Conservation (phyloP, 2,113 vertebrate species). For the Gorsachius goisagi region DNA sequence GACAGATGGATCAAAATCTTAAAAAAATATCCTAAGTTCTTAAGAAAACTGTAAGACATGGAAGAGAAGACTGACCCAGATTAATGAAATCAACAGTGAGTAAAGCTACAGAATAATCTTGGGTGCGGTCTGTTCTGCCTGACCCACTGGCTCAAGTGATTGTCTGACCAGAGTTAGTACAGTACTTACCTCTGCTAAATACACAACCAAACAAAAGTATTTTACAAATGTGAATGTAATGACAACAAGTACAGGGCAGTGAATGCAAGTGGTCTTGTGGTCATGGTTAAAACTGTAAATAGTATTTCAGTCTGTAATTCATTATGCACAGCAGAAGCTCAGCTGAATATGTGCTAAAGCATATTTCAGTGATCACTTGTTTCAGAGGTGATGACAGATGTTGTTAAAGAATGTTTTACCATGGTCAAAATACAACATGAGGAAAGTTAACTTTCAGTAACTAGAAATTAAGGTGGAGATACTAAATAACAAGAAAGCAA, state of each 20-base stretch:
- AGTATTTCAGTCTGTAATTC: neutral
- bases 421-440: neutral
- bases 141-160: neutral
- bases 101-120: neutral
- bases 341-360: neutral
- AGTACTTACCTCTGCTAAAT: neutral
- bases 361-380: neutral
- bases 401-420: neutral
- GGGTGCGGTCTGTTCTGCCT: neutral
- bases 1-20: neutral
- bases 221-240: neutral
- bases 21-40: neutral
- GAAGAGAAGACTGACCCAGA: neutral
- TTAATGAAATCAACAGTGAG: neutral
- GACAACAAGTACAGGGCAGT: neutral
- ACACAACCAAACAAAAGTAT: neutral
- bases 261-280: neutral
- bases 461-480: neutral
- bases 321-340: neutral
- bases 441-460: neutral
- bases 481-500: neutral
- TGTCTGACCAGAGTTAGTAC: neutral
- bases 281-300: neutral
- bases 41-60: neutral
- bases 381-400: neutral